Evolutionary conservation across 1,140 invertebrate species (phyloP).

Genomic region (Triops longicaudatus): DNA sequence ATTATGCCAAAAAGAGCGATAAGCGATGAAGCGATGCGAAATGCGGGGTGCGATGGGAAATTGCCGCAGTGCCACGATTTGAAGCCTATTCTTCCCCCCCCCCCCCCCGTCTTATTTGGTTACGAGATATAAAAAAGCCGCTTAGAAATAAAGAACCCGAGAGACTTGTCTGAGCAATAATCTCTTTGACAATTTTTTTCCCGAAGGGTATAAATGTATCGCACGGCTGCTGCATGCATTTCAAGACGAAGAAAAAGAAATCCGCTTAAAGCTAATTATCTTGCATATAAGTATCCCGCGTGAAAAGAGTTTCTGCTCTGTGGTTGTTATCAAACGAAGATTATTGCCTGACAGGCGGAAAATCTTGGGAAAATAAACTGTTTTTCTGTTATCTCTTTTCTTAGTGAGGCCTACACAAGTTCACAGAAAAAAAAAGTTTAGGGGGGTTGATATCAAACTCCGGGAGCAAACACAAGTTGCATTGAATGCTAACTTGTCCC

Average conservation of each 20-base stretch:
- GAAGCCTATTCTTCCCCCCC: not conserved
- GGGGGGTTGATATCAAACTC: too few species aligned
- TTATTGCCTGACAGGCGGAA: conserved; percentile 11
- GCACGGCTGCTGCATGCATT: not conserved
- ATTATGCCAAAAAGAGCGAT: not conserved
- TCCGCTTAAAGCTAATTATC: conserved; percentile 15
- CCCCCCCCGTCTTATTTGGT: not conserved
- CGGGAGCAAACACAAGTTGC: too few species aligned
- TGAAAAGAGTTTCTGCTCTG: conserved; percentile 12
- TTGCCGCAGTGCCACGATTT: not conserved
- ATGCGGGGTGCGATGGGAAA: conserved; percentile 4
- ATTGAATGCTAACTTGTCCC: too few species aligned
- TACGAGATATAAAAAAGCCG: conserved; percentile 12
- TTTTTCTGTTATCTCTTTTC: not conserved
- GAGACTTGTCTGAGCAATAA: conserved; percentile 15
- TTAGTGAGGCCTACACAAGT: not conserved
- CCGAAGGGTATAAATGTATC: conserved; percentile 2
- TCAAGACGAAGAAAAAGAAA: conserved; percentile 8
- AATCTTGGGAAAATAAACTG: not conserved
- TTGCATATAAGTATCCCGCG: conserved; percentile 14
- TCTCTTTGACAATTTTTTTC: not conserved
- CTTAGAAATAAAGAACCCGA: conserved; percentile 12
- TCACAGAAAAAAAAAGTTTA: too few species aligned
- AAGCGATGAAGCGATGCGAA: conserved; percentile 2
- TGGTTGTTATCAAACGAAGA: conserved; percentile 8